Conservation (phyloP, 1,140 invertebrate species). For the Arion vulgaris region DNA sequence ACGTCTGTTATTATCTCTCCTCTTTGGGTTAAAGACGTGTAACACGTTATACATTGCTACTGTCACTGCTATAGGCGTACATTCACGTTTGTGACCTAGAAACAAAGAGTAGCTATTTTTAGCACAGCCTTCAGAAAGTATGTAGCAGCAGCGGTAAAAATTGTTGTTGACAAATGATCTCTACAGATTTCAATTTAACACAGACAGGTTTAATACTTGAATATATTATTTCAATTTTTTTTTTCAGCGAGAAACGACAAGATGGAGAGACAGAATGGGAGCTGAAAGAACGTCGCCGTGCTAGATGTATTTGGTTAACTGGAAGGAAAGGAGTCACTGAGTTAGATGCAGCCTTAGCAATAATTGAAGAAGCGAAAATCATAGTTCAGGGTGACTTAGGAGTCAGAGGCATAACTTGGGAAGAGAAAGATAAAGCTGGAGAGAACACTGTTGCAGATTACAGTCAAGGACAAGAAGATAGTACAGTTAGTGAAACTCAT, state of each 20-base stretch:
- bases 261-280: constrained; percentile 82
- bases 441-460: not conserved
- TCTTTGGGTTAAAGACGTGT: no score
- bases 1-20: no score
- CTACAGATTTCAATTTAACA: no score
- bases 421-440: not conserved
- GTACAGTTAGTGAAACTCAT: not conserved
- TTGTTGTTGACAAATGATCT: no score
- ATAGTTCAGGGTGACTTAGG: constrained; percentile 68
- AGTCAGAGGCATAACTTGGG: constrained; percentile 64
- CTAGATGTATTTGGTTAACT: constrained; percentile 82
- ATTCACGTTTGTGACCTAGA: no score
- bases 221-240: no score
- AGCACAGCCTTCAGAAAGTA: no score
- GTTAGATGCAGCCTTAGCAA: constrained; percentile 83
- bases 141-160: no score
- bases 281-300: constrained; percentile 77
- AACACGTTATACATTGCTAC: no score
- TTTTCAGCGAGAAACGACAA: constrained; percentile 79
- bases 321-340: constrained; percentile 87
- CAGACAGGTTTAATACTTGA: no score
- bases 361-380: constrained; percentile 85
- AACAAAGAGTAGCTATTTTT: no score
- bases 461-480: not conserved
- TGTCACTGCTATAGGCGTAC: no score